Base-by-base conservation (phyloP, 2,113 vertebrate genomes). In the Propithecus coquereli region DNA sequence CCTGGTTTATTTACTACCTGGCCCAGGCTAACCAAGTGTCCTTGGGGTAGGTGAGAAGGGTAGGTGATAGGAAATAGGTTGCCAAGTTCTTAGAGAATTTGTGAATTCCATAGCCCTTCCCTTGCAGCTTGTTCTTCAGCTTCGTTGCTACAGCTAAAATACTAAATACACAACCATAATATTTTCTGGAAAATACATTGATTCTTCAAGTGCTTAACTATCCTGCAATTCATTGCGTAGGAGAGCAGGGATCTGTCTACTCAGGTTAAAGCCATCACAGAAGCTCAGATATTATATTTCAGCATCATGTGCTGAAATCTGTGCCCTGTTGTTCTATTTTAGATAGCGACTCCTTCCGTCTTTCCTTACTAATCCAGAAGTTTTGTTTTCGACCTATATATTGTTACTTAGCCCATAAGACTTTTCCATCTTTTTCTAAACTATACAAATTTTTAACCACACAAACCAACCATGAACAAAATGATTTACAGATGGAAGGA, bases 131-230 rank as follows among this genome's bases (percentile, higher is more conserved):
- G 25, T 94, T 85, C 5, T n/a, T 3, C 25, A 70, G 3, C 11
- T 8, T 34, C 37, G 65, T 37, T 84, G 8, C 7, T 5, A 45
- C n/a, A 52, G 18, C 12, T 79, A 30, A 79, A 70, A 68, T 65
- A 30, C 1, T 43, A 22, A 65, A 30, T 77, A 23, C 22, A n/a
- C 40, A 0, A 0, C 8, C 9, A 43, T 12, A 66, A 45, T 32
- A 40, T 2, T 73, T 27, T 87, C 11, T 7, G 2, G 6, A 43
- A 89, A 59, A 52, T 81, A 37, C 50, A 27, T 59, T 27, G 2
- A 76, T 86, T 65, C 5, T 45, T 71, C 11, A 82, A 37, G 22
- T 27, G 6, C 11, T 81, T 30, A 54, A 66, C 61, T 82, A 65
- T 14, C 10, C 18, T 57, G 1, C 3, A 71, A 32, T 66, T 43